Conservation (phyloP, 2,888 invertebrate genomes). For the Paralinhomoeus sp. region DNA sequence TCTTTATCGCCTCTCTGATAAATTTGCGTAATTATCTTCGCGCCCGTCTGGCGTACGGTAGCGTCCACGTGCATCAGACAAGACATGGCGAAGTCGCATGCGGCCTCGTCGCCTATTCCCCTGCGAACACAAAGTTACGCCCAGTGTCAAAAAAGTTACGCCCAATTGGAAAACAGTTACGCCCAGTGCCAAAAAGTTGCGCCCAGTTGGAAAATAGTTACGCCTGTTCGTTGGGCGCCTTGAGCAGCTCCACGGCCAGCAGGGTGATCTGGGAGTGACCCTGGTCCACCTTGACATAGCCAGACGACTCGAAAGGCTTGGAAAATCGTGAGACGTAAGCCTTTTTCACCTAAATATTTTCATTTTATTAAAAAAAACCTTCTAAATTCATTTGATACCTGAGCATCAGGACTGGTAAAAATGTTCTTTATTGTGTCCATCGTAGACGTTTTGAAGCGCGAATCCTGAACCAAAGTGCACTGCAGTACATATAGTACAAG, state of each 20-base stretch:
- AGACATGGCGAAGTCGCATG: constrained; percentile 2
- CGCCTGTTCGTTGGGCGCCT: background rate
- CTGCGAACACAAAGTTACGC: no score
- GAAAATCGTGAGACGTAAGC: constrained; percentile 7
- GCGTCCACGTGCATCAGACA: constrained; percentile 2
- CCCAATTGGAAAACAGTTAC: no score
- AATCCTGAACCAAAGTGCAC: no score
- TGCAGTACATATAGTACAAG: no score
- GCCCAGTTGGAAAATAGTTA: background rate
- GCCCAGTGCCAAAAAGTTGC: no score
- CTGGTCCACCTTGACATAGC: constrained; percentile 7
- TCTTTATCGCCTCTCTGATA: constrained; percentile 5
- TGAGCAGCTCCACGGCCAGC: background rate
- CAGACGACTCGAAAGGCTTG: constrained; percentile 8
- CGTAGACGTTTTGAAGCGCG: constrained; percentile 6
- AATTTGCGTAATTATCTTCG: background rate
- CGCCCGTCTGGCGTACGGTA: background rate
- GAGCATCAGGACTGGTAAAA: constrained; percentile 1
- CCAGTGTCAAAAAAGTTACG: no score
- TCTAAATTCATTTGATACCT: no score
- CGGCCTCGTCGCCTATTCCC: constrained; percentile 3
- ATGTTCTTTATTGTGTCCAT: constrained; percentile 4
- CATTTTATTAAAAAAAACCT: background rate
- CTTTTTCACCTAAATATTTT: constrained; percentile 6
- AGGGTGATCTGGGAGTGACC: constrained; percentile 9